These are phyloP conservation scores for Pelosia muscerda DNA, from an alignment of 2,888 invertebrate species.

Conservation along the genomic window DNA sequence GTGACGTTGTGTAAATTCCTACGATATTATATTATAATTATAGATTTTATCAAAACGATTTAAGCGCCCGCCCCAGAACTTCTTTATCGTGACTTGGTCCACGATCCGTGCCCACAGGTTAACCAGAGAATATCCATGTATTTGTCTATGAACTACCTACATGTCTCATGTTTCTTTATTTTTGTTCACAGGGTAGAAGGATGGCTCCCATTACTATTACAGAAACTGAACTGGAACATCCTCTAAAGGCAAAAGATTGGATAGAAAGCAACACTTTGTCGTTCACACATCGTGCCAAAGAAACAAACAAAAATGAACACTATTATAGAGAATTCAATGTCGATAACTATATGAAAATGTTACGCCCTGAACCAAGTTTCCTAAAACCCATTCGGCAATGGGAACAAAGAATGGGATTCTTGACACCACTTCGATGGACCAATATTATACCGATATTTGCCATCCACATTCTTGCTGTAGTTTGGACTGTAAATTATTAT, in stretches of 20 bases:
- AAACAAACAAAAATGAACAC: slow-evolving; percentile 19
- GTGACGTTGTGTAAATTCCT: too few species aligned
- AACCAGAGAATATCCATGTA: too few species aligned
- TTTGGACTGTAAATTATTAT: slow-evolving; percentile 63
- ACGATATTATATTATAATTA: too few species aligned
- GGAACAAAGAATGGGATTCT: slow-evolving; percentile 80
- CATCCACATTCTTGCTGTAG: slow-evolving; percentile 73
- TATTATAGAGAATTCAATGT: slow-evolving; percentile 22
- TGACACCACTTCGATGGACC: slow-evolving; percentile 89
- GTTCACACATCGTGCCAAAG: slow-evolving; percentile 39
- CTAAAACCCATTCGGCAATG: slow-evolving; percentile 62
- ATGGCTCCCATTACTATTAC: slow-evolving; percentile 61
- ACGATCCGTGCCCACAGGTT: too few species aligned
- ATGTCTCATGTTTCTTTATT: background rate
- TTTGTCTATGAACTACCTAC: background rate
- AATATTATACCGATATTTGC: slow-evolving; percentile 86
- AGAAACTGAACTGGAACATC: slow-evolving; percentile 52
- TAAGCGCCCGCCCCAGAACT: too few species aligned
- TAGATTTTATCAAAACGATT: too few species aligned
- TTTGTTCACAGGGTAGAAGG: slow-evolving; percentile 39
- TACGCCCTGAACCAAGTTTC: slow-evolving; percentile 60
- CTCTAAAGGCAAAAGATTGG: slow-evolving; percentile 31
- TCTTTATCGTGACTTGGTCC: too few species aligned
- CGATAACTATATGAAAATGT: slow-evolving; percentile 59
- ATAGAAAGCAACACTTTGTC: slow-evolving; percentile 39